These are phyloP conservation scores for Leptura quadrifasciata DNA, from an alignment of 2,888 invertebrate genomes.

Conservation along the genomic window DNA sequence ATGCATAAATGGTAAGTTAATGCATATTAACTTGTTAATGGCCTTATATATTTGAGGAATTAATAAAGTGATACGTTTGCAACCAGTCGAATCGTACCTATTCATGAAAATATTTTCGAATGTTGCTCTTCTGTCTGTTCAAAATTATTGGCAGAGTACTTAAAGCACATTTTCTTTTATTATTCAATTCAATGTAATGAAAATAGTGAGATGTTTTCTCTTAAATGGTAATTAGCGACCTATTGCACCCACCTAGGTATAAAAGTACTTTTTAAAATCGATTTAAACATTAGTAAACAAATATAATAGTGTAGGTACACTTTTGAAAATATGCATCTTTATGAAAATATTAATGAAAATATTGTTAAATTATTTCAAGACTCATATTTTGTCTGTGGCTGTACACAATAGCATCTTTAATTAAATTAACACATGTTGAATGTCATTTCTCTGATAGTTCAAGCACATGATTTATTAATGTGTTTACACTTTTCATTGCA, in stretches of 20 bases:
- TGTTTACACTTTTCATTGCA: not conserved
- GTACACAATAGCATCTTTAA: constrained; percentile 1
- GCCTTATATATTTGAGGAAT: not conserved
- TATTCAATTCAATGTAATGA: not conserved
- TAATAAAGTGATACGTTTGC: not conserved
- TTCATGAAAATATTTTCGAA: not conserved
- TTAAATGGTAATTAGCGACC: not conserved
- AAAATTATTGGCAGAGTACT: not conserved
- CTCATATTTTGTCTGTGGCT: not conserved
- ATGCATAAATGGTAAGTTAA: constrained; percentile 44
- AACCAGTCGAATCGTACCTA: not conserved
- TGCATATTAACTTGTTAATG: not conserved
- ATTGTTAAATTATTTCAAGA: not conserved
- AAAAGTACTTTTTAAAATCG: not conserved
- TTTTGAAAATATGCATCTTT: not conserved
- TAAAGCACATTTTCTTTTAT: not conserved
- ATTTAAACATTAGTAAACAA: not conserved
- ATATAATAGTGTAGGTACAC: not conserved
- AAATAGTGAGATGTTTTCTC: not conserved
- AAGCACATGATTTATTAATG: not conserved
- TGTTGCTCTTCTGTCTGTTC: not conserved
- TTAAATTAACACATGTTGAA: not conserved
- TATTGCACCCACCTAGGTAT: too few relatives aligned
- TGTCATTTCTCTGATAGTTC: not conserved
- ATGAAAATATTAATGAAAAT: not conserved